Evolutionary conservation across 1,140 invertebrate genomes (phyloP), one percentile per base, ranked within the genome.

Genomic region (Ylistrum balloti): DNA sequence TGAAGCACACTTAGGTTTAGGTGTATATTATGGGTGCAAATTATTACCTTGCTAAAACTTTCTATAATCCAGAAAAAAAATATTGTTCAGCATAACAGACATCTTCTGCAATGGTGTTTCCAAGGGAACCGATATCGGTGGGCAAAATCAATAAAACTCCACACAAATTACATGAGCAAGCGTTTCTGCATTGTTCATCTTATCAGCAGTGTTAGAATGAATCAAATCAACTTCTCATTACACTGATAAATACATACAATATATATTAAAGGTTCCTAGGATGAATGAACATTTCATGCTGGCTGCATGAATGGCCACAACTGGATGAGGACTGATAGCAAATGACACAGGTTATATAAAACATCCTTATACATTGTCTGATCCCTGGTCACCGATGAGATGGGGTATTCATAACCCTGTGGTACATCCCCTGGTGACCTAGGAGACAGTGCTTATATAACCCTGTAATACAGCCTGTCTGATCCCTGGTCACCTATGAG

Each of bases 61-160:
- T n/a, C 56, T n/a, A n/a, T n/a, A 74, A 74, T 74, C n/a, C 28
- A 74, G 56, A 28, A 74, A 74, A 28, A 74, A 74, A 74, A 28
- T 5, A 74, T 74, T 74, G 56, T 74, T 22, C 56, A 74, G 28
- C n/a, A 74, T 74, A n/a, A 74, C 56, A 74, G 35, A 74, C n/a
- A 74, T 74, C 56, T 74, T n/a, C 56, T 28, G 56, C 56, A 74
- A 74, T 74, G 22, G 28, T 74, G 56, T 74, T 74, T 74, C 56
- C 56, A 74, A 28, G 56, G 22, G 20, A 74, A 74, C 56, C 56
- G 13, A 74, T 74, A 74, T n/a, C 28, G 22, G 56, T n/a, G 56
- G 15, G 28, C 22, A 74, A 74, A 74, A 74, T 74, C 56, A 74
- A 74, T 74, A 74, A 28, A 7, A 28, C 0, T n/a, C n/a, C 28